Evolutionary conservation across 2,888 invertebrate species (phyloP).

Genomic region (Diploptera punctata): DNA sequence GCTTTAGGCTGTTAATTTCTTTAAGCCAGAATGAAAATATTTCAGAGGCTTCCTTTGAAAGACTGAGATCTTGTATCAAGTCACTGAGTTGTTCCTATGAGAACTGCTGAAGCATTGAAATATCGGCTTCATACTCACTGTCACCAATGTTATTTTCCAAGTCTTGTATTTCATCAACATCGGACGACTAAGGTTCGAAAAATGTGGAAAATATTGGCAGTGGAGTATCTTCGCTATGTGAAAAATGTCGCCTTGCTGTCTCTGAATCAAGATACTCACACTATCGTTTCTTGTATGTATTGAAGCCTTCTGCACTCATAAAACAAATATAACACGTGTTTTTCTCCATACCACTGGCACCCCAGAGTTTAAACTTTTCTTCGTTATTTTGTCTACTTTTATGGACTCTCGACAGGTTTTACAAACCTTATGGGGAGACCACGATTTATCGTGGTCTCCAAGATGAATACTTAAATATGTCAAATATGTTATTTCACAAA

Average conservation of each 20-base stretch:
- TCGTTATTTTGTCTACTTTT: background rate
- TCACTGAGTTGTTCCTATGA: background rate
- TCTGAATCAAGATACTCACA: too few relatives aligned
- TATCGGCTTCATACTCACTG: background rate
- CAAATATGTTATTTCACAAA: background rate
- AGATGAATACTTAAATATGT: too few relatives aligned
- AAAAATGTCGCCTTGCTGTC: background rate
- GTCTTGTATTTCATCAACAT: too few relatives aligned
- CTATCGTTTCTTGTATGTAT: too few relatives aligned
- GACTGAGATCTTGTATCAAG: too few relatives aligned
- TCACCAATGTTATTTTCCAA: too few relatives aligned
- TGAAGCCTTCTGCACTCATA: background rate
- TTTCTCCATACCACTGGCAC: background rate
- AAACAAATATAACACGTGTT: background rate
- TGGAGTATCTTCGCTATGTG: constrained; percentile 3
- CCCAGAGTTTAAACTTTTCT: background rate
- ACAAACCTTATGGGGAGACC: background rate
- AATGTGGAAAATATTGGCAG: too few relatives aligned
- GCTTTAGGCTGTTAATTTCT: too few relatives aligned
- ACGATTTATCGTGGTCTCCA: too few relatives aligned
- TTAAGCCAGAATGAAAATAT: too few relatives aligned
- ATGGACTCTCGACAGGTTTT: background rate
- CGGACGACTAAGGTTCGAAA: too few relatives aligned
- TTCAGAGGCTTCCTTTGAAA: too few relatives aligned
- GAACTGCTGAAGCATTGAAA: background rate